Base-by-base conservation (phyloP, 2,888 invertebrate genomes). In the Geotrupes spiniger region DNA sequence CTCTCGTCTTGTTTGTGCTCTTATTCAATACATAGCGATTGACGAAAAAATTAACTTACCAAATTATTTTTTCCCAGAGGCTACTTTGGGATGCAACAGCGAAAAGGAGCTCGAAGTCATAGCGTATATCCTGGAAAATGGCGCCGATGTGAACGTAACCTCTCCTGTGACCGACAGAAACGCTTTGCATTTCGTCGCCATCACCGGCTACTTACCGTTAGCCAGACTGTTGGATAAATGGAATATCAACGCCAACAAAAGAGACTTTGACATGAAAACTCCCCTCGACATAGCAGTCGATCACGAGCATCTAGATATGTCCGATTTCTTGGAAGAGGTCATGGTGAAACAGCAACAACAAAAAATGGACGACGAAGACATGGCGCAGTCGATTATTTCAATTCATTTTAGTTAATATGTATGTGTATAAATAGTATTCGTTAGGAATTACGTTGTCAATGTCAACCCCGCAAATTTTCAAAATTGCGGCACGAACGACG, bases 101-200 rank as follows among this genome's bases (percentile, higher is more conserved):
- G 4, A 10, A 25, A 71, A 73, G 64, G 74, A 77, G 52, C 62
- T 67, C 28, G 59, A 60, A 28, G 70, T 77, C 54, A 62, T 77
- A n/a, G 52, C 57, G 8, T 68, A 74, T 9, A 66, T 78, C 2
- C 56, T 76, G 1, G 49, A 63, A 0, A 67, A 74, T 28, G 77
- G 75, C 9, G 74, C 71, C 4, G 12, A 63, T 26, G 61, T 76
- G 2, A 71, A 76, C 42, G 74, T 74, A 45, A 65, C 67, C 1
- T 60, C 67, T 1, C 72, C 70, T 0, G 72, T 74, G 1, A 76
- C 75, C 1, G 69, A 73, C 6, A 70, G 77, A 9, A 78, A 77
- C 56, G 72, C 76, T 0, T 61, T 79, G 28, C 78, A 79, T 60
- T 74, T 76, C 50, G 77, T 76, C 9, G 78, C 78, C 2, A 75